These are phyloP conservation scores for Crotalus viridis DNA, from an alignment of 2,113 vertebrate genomes.

Conservation along the genomic window DNA sequence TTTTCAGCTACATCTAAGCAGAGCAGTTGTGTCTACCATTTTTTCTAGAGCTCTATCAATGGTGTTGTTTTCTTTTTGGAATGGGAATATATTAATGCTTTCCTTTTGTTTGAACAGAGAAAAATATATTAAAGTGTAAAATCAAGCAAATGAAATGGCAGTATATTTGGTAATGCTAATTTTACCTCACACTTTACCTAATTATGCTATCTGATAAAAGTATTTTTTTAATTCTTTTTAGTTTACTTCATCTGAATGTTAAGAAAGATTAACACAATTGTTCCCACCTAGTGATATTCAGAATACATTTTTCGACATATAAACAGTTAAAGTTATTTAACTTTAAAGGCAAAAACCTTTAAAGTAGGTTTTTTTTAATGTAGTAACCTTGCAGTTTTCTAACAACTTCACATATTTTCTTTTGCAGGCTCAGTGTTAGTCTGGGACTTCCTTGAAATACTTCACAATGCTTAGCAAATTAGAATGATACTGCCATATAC, in stretches of 20 bases:
- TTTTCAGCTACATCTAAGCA: background rate
- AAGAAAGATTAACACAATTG: slow-evolving; percentile 40
- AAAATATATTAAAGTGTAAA: background rate
- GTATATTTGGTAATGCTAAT: background rate
- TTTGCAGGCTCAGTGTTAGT: slow-evolving; percentile 48
- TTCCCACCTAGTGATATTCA: slow-evolving; percentile 36
- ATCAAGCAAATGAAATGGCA: slow-evolving; percentile 20
- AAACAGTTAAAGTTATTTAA: slow-evolving; percentile 64
- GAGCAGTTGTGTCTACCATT: background rate
- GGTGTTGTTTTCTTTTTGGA: background rate
- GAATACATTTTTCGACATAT: slow-evolving; percentile 24
- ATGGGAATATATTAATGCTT: background rate
- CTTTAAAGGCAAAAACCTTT: slow-evolving; percentile 49
- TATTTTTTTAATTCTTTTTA: slow-evolving; percentile 35
- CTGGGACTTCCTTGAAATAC: slow-evolving; percentile 36
- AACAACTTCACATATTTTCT: slow-evolving; percentile 50
- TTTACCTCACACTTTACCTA: background rate
- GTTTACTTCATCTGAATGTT: slow-evolving; percentile 21
- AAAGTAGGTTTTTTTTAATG: slow-evolving; percentile 52
- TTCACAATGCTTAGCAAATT: slow-evolving; percentile 32
- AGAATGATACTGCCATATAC: slow-evolving; percentile 13
- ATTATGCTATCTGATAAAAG: slow-evolving; percentile 33
- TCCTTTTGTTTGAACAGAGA: background rate
- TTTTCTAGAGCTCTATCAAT: background rate
- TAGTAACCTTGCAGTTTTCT: slow-evolving; percentile 52